Evolutionary conservation across 2,888 invertebrate species (phyloP), one percentile per base, ranked within the genome.

Genomic region (Oscheius sp.): DNA sequence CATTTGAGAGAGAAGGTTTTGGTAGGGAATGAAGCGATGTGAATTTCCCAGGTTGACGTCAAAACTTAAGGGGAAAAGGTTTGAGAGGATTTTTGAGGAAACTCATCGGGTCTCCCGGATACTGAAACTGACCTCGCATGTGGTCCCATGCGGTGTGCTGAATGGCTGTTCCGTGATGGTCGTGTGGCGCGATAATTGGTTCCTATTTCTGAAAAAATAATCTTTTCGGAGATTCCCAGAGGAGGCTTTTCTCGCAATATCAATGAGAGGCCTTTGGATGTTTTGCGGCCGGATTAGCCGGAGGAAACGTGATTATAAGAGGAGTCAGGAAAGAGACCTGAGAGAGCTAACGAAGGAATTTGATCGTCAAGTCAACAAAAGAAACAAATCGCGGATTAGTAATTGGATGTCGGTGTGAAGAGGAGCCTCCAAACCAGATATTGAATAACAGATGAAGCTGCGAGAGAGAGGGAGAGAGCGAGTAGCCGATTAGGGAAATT

Each of bases 361-460:
- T 23, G 15, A 50, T 15, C 23, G n/a, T n/a, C n/a, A n/a, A n/a
- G n/a, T n/a, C n/a, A n/a, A n/a, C n/a, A n/a, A n/a, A n/a, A n/a
- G n/a, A n/a, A n/a, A n/a, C n/a, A n/a, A n/a, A n/a, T n/a, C 42
- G 15, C 42, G 20, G 20, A 20, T 4, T 15, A 42, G 15, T 42
- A 42, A 42, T 42, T 42, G 42, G 20, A 42, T 42, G 42, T 42
- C 42, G 42, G 42, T 42, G 42, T 42, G 42, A 53, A 31, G 53
- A 53, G 31, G 29, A 34, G 37, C 42, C n/a, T 20, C 52, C 52
- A n/a, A 23, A 15, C 15, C 52, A 31, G 15, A 39, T 61, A 61
- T 61, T 61, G 61, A 61, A 61, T 61, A 61, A 61, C 45, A 61
- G 61, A 61, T 61, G 61, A 61, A 61, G 61, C 61, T 45, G 57